Base-by-base conservation (phyloP, 2,113 vertebrate species). In the Entosphenus tridentatus region DNA sequence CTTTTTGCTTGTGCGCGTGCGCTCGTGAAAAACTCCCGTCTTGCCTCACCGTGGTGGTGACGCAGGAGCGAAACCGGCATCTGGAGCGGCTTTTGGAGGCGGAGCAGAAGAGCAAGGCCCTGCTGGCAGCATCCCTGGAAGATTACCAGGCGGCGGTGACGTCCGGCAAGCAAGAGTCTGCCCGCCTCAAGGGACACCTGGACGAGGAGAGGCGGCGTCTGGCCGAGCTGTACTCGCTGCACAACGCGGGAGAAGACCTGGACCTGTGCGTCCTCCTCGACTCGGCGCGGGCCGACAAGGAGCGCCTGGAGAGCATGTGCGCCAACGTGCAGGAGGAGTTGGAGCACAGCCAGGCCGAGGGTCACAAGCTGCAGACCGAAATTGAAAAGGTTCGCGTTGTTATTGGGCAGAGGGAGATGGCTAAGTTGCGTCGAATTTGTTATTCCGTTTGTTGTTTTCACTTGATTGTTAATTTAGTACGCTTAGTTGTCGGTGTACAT, bases 121-220 rank as follows among this genome's bases (percentile, higher is more conserved):
- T 83, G 1, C 75, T 91, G 76, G 83, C 78, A 0, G 81, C 81
- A 0, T 79, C 85, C 0, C 72, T 96, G 1, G 89, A 91, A 17
- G 88, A 93, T 75, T 87, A 86, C 77, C 87, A 83, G 74, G 80
- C 78, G 11, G 84, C 86, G 0, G 80, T 87, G 70, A 83, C 81
- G 76, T 80, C 72, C 1, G 87, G 89, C 75, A 87, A 91, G 76
- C 82, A 83, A 1, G 89, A 95, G 78, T 79, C 89, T 79, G 84
- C 76, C 71, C 84, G 87, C 69, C 82, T 88, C 73, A 82, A 87
- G 71, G 79, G 83, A 57, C 86, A 87, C 77, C 78, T 96, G 55
- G 90, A 96, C 73, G 86, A 92, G 0, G 90, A 96, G 72, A 85
- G 86, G 73, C 88, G 92, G 78, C 83, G 82, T 57, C 87, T 96